Conservation (phyloP, 2,888 invertebrate species). For the Celastrina argiolus region DNA sequence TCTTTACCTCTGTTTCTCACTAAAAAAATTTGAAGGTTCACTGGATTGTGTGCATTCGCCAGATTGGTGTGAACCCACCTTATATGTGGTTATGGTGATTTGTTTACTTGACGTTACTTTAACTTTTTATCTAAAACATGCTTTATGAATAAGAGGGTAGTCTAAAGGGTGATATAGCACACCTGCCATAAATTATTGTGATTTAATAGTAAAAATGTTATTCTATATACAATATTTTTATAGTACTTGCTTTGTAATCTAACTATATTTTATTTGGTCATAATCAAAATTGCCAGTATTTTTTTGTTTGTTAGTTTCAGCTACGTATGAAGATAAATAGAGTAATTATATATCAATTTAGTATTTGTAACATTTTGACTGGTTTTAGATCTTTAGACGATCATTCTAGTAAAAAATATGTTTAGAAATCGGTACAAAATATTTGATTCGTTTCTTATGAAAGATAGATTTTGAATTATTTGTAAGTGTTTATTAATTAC, state of each 20-base stretch:
- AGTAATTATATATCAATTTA: background rate
- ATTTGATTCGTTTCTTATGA: background rate
- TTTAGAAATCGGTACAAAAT: background rate
- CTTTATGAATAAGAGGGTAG: background rate
- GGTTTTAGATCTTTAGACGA: background rate
- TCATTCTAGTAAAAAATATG: background rate
- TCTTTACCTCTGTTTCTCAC: too few relatives aligned
- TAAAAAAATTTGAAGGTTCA: too few relatives aligned
- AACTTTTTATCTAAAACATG: too few relatives aligned
- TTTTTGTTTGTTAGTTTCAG: too few relatives aligned
- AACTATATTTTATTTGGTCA: background rate
- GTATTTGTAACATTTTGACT: background rate
- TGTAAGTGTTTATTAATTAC: background rate
- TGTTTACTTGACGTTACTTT: too few relatives aligned
- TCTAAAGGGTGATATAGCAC: background rate
- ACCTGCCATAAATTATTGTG: conserved; percentile 16
- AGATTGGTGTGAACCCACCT: too few relatives aligned
- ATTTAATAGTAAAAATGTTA: conserved; percentile 3
- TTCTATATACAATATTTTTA: conserved; percentile 9
- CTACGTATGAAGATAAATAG: too few relatives aligned
- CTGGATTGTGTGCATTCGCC: too few relatives aligned
- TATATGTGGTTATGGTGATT: too few relatives aligned
- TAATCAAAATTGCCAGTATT: background rate
- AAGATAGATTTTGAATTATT: background rate
- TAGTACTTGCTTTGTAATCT: background rate